phyloP scores from a whole-genome alignment of 1,140 invertebrate species.

The Calephelis nemesis region DNA sequence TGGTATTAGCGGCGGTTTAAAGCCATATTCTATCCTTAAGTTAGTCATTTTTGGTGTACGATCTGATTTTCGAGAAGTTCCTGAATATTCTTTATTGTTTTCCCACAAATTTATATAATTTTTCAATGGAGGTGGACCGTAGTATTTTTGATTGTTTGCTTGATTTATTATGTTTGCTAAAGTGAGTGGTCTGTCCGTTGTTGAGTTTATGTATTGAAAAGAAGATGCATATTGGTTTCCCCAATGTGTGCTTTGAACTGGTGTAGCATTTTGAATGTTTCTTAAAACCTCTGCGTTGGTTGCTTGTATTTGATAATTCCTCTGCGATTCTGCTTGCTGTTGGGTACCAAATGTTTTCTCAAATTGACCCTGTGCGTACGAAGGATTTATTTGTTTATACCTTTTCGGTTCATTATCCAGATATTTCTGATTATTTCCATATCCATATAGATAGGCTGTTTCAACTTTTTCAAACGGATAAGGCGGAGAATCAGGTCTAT shows the following conservation, averaged over 20 bases:
- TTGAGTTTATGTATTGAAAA: constrained; percentile 53
- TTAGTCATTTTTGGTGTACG: constrained; percentile 79
- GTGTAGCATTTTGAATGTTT: constrained; percentile 37
- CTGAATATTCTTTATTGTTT: constrained; percentile 48
- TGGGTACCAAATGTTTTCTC: constrained; percentile 25
- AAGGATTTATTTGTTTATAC: constrained; percentile 34
- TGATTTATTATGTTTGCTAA: constrained; percentile 38
- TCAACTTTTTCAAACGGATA: constrained; percentile 51
- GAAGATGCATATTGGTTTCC: constrained; percentile 59
- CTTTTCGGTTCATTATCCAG: constrained; percentile 34
- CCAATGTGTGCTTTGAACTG: constrained; percentile 49
- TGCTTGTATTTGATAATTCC: constrained; percentile 39
- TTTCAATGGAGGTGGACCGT: constrained; percentile 52
- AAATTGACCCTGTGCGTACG: constrained; percentile 24
- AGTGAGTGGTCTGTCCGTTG: constrained; percentile 27
- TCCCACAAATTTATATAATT: constrained; percentile 51
- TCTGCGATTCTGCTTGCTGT: constrained; percentile 34
- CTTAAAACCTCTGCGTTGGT: constrained; percentile 41
- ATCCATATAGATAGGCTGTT: constrained; percentile 33
- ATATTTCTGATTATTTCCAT: constrained; percentile 30
- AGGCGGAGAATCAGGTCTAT: constrained; percentile 60
- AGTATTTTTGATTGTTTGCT: constrained; percentile 43
- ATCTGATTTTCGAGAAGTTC: constrained; percentile 68
- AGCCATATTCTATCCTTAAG: constrained; percentile 88
- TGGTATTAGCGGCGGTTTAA: constrained; percentile 88